phyloP scores from a whole-genome alignment of 1,140 invertebrate genomes.

The Helicorthomorpha holstii region DNA sequence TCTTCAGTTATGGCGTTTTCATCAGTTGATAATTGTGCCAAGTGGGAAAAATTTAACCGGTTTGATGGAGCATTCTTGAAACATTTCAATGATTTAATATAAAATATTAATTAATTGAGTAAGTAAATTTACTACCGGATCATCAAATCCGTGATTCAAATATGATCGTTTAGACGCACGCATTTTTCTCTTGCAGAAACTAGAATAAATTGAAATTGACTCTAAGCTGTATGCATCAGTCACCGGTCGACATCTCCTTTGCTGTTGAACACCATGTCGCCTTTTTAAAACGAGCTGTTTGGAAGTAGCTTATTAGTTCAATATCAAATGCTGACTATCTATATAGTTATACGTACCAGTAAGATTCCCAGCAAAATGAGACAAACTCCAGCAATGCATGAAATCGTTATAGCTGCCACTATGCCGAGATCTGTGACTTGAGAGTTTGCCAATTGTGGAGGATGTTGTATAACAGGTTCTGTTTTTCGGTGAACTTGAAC shows the following conservation, averaged over 20 bases:
- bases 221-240: conserved; percentile 69
- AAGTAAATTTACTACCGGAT: conserved; percentile 45
- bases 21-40: conserved; percentile 53
- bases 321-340: not conserved
- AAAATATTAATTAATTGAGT: not conserved
- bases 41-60: conserved; percentile 49
- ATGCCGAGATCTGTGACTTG: not conserved
- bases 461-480: not conserved
- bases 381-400: not conserved
- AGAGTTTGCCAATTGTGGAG: not conserved
- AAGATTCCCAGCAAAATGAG: not conserved
- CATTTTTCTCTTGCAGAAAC: conserved; percentile 38
- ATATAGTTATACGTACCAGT: not conserved
- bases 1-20: conserved; percentile 32
- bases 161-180: conserved; percentile 67
- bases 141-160: conserved; percentile 79
- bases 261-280: not conserved
- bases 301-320: not conserved
- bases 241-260: conserved; percentile 1
- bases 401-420: not conserved
- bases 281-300: not conserved
- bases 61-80: conserved; percentile 47
- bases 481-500: not conserved
- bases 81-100: conserved; percentile 3
- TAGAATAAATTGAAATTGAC: conserved; percentile 66